A percentile compares a stretch with the other conserved stretches of the same genome.
Conservation (phyloP, 1,140 invertebrate species). For the Fopius arisanus region DNA sequence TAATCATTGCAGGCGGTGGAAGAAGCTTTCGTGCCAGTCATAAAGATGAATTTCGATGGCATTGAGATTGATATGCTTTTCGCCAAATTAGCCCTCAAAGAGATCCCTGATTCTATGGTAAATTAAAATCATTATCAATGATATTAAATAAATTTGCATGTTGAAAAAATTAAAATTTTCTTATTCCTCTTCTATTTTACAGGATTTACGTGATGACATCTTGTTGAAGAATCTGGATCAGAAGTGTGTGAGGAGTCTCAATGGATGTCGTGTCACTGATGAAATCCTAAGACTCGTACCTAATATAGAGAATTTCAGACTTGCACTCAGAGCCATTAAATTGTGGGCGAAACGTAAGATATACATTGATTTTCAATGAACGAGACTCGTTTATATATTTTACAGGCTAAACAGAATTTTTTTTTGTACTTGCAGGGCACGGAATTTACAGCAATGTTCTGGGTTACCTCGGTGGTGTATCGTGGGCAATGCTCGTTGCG, state of each 20-base stretch:
- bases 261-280: slow-evolving; percentile 98
- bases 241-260: slow-evolving; percentile 96
- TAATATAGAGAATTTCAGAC: slow-evolving; percentile 91
- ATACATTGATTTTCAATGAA: neutral
- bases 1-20: slow-evolving; percentile 81
- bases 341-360: slow-evolving; percentile 97
- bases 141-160: neutral
- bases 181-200: slow-evolving; percentile 47
- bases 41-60: slow-evolving; percentile 99
- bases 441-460: slow-evolving; percentile 98
- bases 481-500: slow-evolving; percentile 99
- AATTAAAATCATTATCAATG: slow-evolving; percentile 31
- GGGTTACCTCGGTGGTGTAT: slow-evolving; percentile 98
- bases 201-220: slow-evolving; percentile 90
- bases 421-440: slow-evolving; percentile 72
- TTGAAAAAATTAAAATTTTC: neutral
- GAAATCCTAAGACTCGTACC: slow-evolving; percentile 96
- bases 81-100: slow-evolving; percentile 90
- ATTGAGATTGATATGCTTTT: slow-evolving; percentile 99
- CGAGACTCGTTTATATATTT: neutral
- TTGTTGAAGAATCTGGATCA: slow-evolving; percentile 95
- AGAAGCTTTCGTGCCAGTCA: slow-evolving; percentile 99
- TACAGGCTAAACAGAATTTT: slow-evolving; percentile 28
- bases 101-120: slow-evolving; percentile 80
- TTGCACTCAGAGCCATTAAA: slow-evolving; percentile 94